phyloP scores from a whole-genome alignment of 2,113 vertebrate species.

The Rhea americana region DNA sequence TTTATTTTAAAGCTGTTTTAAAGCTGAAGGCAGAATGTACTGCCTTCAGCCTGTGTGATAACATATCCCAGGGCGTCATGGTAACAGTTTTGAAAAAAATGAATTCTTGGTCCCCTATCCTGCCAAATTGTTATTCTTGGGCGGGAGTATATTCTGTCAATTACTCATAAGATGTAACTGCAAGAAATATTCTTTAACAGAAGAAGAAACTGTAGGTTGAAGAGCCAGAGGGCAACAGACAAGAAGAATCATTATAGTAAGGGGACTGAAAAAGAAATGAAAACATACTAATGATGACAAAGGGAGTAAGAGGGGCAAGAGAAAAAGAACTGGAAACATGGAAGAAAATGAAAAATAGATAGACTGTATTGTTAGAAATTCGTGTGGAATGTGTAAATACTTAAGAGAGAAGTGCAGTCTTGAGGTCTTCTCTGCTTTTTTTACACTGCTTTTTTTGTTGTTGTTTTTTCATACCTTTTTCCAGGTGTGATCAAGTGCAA shows the following conservation, averaged over 20 bases:
- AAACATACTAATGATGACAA: neutral
- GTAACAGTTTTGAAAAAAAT: neutral
- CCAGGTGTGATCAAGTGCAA: neutral
- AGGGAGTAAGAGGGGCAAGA: neutral
- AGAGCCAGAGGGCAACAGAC: neutral
- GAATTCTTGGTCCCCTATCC: neutral
- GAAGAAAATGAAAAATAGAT: neutral
- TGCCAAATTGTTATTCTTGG: neutral
- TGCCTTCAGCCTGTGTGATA: neutral
- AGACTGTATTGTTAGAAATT: neutral
- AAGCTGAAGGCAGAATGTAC: neutral
- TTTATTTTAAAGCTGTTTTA: neutral
- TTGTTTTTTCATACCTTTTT: neutral
- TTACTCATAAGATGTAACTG: neutral
- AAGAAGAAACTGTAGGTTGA: neutral
- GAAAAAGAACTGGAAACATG: neutral
- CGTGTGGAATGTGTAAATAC: neutral
- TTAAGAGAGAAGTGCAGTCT: neutral
- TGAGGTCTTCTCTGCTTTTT: neutral
- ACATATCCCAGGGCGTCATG: neutral
- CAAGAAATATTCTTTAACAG: neutral
- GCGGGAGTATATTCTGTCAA: neutral
- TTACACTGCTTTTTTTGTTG: neutral
- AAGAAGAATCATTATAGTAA: neutral
- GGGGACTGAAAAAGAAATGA: neutral